A percentile compares a stretch with the other conserved stretches of the same genome.
Conservation (phyloP, 2,113 vertebrate species). For the Oceanodroma tethys region DNA sequence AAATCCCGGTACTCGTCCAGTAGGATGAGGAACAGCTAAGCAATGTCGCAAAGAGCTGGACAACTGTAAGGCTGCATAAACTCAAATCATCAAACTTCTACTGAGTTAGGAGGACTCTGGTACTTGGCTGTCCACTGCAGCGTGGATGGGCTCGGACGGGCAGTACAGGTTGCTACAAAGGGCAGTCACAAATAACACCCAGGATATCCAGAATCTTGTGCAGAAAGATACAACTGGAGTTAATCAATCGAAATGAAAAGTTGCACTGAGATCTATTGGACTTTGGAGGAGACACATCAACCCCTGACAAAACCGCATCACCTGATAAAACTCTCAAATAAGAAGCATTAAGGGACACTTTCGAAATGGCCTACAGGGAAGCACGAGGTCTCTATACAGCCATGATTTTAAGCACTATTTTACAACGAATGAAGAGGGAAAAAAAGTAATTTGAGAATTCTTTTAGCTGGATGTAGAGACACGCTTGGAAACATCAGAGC, state of each 20-base stretch:
- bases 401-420: neutral
- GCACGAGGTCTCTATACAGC: neutral
- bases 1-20: neutral
- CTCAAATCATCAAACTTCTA: neutral
- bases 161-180: fast-evolving
- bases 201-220: neutral
- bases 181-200: neutral
- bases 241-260: neutral
- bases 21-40: neutral
- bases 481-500: neutral
- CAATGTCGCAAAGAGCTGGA: neutral
- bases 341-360: neutral
- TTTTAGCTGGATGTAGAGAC: neutral
- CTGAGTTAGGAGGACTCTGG: neutral
- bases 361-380: neutral
- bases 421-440: neutral
- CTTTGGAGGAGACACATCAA: neutral
- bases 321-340: neutral
- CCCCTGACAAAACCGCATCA: neutral
- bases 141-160: neutral
- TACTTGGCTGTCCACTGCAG: fast-evolving
- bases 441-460: neutral
- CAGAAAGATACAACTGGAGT: neutral
- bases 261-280: neutral
- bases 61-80: neutral